Conservation (phyloP, 2,888 invertebrate species). For the Pseudolycoriella hygida region DNA sequence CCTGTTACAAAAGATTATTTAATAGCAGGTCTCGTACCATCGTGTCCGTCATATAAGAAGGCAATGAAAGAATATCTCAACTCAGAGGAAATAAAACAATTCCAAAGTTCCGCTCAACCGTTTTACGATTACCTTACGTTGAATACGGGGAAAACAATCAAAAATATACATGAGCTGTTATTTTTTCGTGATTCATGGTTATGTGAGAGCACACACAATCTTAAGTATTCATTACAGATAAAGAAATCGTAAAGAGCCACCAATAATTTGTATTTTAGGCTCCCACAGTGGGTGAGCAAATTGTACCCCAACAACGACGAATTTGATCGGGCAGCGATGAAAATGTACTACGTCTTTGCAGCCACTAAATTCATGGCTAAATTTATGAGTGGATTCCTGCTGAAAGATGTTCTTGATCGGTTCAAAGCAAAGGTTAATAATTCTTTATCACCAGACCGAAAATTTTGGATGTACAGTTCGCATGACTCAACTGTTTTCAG, state of each 20-base stretch:
- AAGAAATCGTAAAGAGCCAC: too few relatives aligned
- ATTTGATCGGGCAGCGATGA: background rate
- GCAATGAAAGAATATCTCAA: slow-evolving; percentile 33
- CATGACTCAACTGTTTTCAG: slow-evolving; percentile 72
- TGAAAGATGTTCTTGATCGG: slow-evolving; percentile 47
- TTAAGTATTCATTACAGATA: slow-evolving; percentile 16
- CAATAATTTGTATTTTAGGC: background rate
- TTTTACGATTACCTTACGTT: slow-evolving; percentile 46
- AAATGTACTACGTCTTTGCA: slow-evolving; percentile 31
- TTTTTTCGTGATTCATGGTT: slow-evolving; percentile 46
- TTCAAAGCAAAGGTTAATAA: slow-evolving; percentile 34
- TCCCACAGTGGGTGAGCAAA: background rate
- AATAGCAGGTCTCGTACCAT: slow-evolving; percentile 37
- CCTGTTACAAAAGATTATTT: slow-evolving; percentile 48
- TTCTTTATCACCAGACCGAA: slow-evolving; percentile 32
- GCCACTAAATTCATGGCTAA: slow-evolving; percentile 38
- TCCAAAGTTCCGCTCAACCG: slow-evolving; percentile 18
- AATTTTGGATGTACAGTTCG: slow-evolving; percentile 55
- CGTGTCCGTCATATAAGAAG: slow-evolving; percentile 46
- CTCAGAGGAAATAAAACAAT: slow-evolving; percentile 36
- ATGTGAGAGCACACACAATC: slow-evolving; percentile 49
- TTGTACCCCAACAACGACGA: background rate
- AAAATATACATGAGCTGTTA: slow-evolving; percentile 34
- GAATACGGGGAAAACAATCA: slow-evolving; percentile 41
- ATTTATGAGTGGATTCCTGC: slow-evolving; percentile 42